Evolutionary conservation across 2,888 invertebrate genomes (phyloP), one percentile per base, ranked within the genome.

Genomic region (Luffia ferchaultella): DNA sequence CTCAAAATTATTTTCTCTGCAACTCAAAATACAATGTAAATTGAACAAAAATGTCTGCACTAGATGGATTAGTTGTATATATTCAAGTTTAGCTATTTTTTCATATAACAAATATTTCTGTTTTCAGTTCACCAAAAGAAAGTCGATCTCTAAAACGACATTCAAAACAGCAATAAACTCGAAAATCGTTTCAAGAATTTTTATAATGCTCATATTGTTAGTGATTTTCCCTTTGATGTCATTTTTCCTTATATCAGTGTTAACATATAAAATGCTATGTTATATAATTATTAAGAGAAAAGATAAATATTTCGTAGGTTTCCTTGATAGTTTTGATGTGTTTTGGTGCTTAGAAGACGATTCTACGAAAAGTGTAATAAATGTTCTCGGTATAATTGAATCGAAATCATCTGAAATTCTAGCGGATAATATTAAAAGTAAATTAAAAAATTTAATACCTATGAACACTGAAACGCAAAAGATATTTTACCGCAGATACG

Each of bases 301-400:
- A 51, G 73, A 73, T 45, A 62, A 69, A 42, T 61, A 70, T 52
- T 87, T 82, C 55, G 73, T 65, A 2, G 73, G 76, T 18, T 71
- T 86, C 16, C 63, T 87, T 18, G 72, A 80, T 40, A 86, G 86
- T 43, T 74, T 78, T 7, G 87, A 87, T 57, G 74, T 77, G 1
- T 73, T 87, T 50, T 87, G 86, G 85, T 79, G 85, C 20, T 57
- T 85, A 18, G 86, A 87, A 62, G 74, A 80, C 30, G 66, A 78
- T 2, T 59, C 67, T 1, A 69, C 80, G 0, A 72, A 71, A 50
- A 79, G 78, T 42, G 62, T 85, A 18, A 85, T 85, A 48, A 85
- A 85, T 50, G 75, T 85, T 2, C 63, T 87, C 1, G 74, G 77
- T 17, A 60, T 83, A 15, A 62, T 87, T 52, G 80, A 85, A 57